A percentile compares a stretch with the other conserved stretches of the same genome.
These are phyloP conservation scores for Donacobius atricapilla DNA, from an alignment of 2,113 vertebrate genomes.

Conservation along the genomic window DNA sequence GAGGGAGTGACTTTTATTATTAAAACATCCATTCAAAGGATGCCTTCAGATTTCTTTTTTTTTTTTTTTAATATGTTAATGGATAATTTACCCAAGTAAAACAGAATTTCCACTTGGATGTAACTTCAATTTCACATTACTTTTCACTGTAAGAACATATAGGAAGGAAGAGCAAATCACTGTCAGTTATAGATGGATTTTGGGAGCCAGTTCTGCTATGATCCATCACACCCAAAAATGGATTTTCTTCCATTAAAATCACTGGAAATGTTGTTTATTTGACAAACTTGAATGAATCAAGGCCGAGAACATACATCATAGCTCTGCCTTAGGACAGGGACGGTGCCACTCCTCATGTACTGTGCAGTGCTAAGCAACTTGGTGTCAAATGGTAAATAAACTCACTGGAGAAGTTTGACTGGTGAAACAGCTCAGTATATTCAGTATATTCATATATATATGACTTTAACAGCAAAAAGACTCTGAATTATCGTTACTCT, in stretches of 20 bases:
- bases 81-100: neutral
- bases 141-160: neutral
- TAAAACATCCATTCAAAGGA: neutral
- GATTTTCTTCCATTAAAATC: neutral
- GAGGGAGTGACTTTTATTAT: neutral
- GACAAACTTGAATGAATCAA: neutral
- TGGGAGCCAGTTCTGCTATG: neutral
- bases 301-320: neutral
- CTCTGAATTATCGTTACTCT: neutral
- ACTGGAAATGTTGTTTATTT: neutral
- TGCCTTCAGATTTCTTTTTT: neutral
- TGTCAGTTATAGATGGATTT: neutral
- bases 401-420: neutral
- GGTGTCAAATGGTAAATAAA: neutral
- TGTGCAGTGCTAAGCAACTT: neutral
- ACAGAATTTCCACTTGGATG: neutral
- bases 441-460: too few relatives aligned
- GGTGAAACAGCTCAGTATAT: neutral
- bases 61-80: neutral
- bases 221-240: neutral
- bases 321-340: neutral
- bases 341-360: fast-evolving
- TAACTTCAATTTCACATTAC: neutral
- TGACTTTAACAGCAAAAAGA: neutral
- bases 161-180: neutral